phyloP scores from a whole-genome alignment of 2,888 invertebrate species.

The Pristionchus japonicus region DNA sequence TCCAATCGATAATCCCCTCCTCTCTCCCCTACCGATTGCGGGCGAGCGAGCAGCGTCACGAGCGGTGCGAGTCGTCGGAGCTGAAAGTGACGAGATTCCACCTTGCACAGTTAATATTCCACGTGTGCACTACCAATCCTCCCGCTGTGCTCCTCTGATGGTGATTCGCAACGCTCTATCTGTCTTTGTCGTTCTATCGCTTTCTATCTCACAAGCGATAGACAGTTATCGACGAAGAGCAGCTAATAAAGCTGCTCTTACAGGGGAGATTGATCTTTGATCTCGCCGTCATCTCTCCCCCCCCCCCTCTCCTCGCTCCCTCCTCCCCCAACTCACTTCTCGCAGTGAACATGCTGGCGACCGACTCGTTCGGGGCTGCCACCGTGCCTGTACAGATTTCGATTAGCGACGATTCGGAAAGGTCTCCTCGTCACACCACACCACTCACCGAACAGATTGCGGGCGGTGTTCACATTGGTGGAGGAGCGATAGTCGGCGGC shows the following conservation, averaged over 20 bases:
- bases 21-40: not conserved
- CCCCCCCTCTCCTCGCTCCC: not conserved
- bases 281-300: not conserved
- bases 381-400: not conserved
- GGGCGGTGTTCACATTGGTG: not conserved
- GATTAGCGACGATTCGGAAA: not conserved
- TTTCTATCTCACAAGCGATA: no score
- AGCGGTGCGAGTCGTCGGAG: not conserved
- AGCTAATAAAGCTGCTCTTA: no score
- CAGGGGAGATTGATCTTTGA: conserved; percentile 28
- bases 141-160: no score
- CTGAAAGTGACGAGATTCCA: not conserved
- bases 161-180: no score
- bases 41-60: not conserved
- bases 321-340: not conserved
- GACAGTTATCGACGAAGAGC: no score
- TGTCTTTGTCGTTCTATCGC: no score
- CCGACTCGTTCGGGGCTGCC: not conserved
- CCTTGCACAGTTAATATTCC: no score
- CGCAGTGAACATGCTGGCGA: not conserved
- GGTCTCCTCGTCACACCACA: not conserved
- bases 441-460: conserved; percentile 23
- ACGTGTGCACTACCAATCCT: no score
- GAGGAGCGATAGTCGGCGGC: not conserved
- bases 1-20: not conserved